These are phyloP conservation scores for Drosophila planitibia DNA, from an alignment of 2,888 invertebrate species.

Conservation along the genomic window DNA sequence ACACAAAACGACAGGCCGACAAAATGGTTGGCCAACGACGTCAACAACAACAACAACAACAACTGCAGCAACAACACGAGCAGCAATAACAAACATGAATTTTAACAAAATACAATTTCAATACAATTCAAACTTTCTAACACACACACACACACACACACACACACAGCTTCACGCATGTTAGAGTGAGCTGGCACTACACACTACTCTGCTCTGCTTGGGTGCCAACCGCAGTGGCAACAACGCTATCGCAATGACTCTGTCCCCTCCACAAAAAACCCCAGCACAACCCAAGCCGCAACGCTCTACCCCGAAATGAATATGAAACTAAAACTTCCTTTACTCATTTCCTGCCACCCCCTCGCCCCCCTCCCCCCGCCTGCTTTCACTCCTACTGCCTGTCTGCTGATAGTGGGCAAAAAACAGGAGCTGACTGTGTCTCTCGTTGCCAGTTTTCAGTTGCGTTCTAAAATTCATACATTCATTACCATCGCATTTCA, in stretches of 20 bases:
- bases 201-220: slow-evolving; percentile 3
- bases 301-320: slow-evolving; percentile 42
- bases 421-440: slow-evolving; percentile 75
- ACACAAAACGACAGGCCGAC: slow-evolving; percentile 66
- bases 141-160: slow-evolving; percentile 55
- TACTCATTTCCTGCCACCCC: slow-evolving; percentile 77
- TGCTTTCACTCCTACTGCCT: too few species aligned
- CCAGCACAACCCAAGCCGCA: not conserved
- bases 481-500: slow-evolving; percentile 82
- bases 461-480: slow-evolving; percentile 83
- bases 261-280: slow-evolving; percentile 9
- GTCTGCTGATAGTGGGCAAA: slow-evolving; percentile 65
- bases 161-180: slow-evolving; percentile 21
- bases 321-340: slow-evolving; percentile 83
- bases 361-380: not conserved
- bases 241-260: slow-evolving; percentile 69
- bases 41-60: slow-evolving; percentile 66
- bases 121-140: slow-evolving; percentile 84
- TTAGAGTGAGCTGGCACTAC: slow-evolving; percentile 37
- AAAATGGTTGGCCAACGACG: slow-evolving; percentile 80
- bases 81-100: slow-evolving; percentile 81
- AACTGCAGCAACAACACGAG: slow-evolving; percentile 17
- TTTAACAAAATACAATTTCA: slow-evolving; percentile 84
- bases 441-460: slow-evolving; percentile 71
- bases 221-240: slow-evolving; percentile 74